Percentiles rank a stretch among this genome's conserved stretches.
These are phyloP conservation scores for Trichechus manatus DNA, from an alignment of 2,113 vertebrate species.

Conservation along the genomic window DNA sequence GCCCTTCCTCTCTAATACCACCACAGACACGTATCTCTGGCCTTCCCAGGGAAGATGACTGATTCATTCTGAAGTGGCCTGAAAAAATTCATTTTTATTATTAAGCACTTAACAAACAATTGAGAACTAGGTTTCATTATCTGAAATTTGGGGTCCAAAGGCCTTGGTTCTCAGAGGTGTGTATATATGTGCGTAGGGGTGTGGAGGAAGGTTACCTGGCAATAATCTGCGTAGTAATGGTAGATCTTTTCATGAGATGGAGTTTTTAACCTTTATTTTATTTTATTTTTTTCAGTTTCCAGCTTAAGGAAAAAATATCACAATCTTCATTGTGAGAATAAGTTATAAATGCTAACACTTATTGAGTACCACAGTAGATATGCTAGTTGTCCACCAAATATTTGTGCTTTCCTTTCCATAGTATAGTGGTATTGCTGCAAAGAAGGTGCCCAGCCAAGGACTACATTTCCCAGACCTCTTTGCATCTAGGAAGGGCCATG, in stretches of 20 bases:
- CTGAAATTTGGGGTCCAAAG: conserved; percentile 7
- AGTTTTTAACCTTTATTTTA: not conserved
- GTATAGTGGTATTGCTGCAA: not conserved
- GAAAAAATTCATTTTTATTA: not conserved
- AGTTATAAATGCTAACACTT: not conserved
- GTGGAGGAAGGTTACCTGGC: not conserved
- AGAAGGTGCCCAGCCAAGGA: not conserved
- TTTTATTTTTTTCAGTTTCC: not conserved
- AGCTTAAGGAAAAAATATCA: not conserved
- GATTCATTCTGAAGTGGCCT: not conserved
- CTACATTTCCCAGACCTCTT: not conserved
- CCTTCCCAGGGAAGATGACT: not conserved
- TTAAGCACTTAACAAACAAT: not conserved
- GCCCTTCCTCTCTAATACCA: not conserved
- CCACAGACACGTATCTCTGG: not conserved
- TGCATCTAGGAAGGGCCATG: not conserved
- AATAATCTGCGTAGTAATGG: not conserved
- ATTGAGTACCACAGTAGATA: not conserved
- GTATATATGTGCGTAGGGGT: not conserved
- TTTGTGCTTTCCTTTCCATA: not conserved
- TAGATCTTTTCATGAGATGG: not conserved
- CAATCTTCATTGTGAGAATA: not conserved
- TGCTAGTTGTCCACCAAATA: not conserved
- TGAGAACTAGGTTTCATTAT: not conserved
- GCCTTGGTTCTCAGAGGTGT: not conserved